These are phyloP conservation scores for Pyrrhopygopsis socrates DNA, from an alignment of 2,888 invertebrate genomes.

Conservation along the genomic window DNA sequence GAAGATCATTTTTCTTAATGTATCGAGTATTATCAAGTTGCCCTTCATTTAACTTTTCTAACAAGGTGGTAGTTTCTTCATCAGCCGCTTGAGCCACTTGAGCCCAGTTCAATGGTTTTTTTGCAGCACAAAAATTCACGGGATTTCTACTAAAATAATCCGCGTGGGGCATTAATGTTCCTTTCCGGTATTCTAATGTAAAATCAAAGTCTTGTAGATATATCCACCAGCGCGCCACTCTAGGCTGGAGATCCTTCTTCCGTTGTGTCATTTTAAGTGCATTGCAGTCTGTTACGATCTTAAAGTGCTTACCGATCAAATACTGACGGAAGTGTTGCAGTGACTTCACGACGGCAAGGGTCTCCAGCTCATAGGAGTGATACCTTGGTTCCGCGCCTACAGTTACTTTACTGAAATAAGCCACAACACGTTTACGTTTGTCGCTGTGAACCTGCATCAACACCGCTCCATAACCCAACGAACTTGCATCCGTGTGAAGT, in stretches of 20 bases:
- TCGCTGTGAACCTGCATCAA: conserved; percentile 21
- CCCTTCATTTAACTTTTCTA: neutral
- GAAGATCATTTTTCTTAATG: neutral
- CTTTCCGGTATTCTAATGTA: conserved; percentile 65
- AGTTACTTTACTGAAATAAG: conserved; percentile 59
- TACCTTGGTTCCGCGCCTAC: conserved; percentile 40
- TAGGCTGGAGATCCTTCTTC: conserved; percentile 82
- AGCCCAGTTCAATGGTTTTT: neutral
- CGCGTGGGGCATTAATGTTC: conserved; percentile 38
- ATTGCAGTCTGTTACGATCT: conserved; percentile 82
- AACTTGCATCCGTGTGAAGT: conserved; percentile 77
- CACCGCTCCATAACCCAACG: conserved; percentile 66
- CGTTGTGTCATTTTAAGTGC: conserved; percentile 81
- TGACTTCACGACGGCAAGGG: conserved; percentile 71
- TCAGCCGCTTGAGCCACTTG: neutral
- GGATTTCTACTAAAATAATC: conserved; percentile 57
- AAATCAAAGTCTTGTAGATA: conserved; percentile 82
- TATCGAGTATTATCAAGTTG: neutral
- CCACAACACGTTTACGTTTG: conserved; percentile 35
- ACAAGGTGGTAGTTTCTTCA: neutral
- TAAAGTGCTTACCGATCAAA: conserved; percentile 70
- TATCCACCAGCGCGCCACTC: conserved; percentile 85
- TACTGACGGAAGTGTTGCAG: conserved; percentile 84
- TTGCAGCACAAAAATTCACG: too few relatives aligned
- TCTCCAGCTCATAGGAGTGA: conserved; percentile 51